Evolutionary conservation across 2,797 vertebrate species (phyloP).

Genomic region (Sebastes alutus): DNA sequence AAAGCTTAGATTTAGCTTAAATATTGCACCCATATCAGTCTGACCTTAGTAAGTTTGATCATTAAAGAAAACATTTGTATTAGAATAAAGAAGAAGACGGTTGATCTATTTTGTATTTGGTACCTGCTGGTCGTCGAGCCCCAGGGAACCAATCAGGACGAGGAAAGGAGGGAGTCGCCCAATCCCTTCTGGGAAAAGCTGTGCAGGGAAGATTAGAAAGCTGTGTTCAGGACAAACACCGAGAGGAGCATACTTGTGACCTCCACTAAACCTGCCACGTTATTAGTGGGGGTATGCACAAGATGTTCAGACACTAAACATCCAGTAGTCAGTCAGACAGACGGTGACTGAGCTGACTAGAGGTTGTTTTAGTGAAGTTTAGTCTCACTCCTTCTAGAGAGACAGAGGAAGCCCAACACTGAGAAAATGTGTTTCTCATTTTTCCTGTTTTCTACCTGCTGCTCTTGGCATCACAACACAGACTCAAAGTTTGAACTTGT

Average conservation of each 20-base stretch:
- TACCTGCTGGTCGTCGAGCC: conserved; percentile 84
- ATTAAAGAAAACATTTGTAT: background rate
- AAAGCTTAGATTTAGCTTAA: background rate
- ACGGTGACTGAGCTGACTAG: conserved; percentile 3
- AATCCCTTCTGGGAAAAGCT: conserved; percentile 85
- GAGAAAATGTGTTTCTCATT: conserved; percentile 6
- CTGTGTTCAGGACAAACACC: conserved; percentile 60
- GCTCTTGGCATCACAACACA: background rate
- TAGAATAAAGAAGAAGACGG: background rate
- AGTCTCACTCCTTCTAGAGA: conserved; percentile 4
- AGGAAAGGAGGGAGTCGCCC: conserved; percentile 71
- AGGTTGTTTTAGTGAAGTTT: conserved; percentile 13
- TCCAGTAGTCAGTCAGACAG: conserved; percentile 35
- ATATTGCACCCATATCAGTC: too few species aligned
- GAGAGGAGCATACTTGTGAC: conserved; percentile 61
- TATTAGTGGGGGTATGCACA: conserved; percentile 59
- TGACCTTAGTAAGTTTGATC: background rate
- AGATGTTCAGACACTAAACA: conserved; percentile 55
- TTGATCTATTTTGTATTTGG: conserved; percentile 13
- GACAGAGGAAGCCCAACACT: background rate
- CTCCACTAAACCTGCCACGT: conserved; percentile 45
- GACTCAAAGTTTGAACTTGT: background rate
- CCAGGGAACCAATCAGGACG: conserved; percentile 82
- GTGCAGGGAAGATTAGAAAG: conserved; percentile 73
- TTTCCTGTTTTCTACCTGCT: background rate